Base-by-base conservation (phyloP, 2,113 vertebrate species). In the Tiliqua scincoides region DNA sequence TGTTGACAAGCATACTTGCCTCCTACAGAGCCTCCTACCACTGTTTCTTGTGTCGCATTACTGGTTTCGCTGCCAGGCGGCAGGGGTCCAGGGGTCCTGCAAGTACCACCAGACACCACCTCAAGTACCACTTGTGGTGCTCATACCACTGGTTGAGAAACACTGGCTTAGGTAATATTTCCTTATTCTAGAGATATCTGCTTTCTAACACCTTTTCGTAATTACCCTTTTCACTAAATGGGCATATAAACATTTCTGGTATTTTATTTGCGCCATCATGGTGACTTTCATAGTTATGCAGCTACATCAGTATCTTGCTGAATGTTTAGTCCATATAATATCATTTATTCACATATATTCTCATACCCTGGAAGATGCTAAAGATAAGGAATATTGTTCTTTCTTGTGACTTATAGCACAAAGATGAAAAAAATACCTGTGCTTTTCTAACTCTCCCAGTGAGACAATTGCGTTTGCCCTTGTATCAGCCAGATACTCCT, bases 191-290 rank as follows among this genome's bases (percentile, higher is more conserved):
- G 43, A 74, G 63, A 21, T 82, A 82, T 91, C 89, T 94, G 32
- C 87, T 94, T 93, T 91, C 86, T 87, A 84, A 81, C 85, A 85
- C 82, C 7, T 3, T 85, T 91, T 82, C 71, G 90, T 94, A 93
- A 94, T 93, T 94, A 91, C 91, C 93, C 89, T 93, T 94, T 91
- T 88, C 89, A 89, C 90, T 91, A 90, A 86, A 63, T 73, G 37
- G n/a, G 3, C 32, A 79, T 63, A 35, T 80, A 35, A 80, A 43
- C 67, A 73, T n/a, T 86, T 95, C 43, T 89, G 93, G 92, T 87
- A 89, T 88, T 92, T 95, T 93, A 93, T 94, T 93, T 94, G 91
- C 89, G 94, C 93, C 90, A 93, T 93, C 91, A 93, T 87, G 89
- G 85, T 86, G 87, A 85, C 79, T 86, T 82, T 78, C 92, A 91